These are phyloP conservation scores for Mimas tiliae DNA, from an alignment of 2,888 invertebrate genomes.

Conservation along the genomic window DNA sequence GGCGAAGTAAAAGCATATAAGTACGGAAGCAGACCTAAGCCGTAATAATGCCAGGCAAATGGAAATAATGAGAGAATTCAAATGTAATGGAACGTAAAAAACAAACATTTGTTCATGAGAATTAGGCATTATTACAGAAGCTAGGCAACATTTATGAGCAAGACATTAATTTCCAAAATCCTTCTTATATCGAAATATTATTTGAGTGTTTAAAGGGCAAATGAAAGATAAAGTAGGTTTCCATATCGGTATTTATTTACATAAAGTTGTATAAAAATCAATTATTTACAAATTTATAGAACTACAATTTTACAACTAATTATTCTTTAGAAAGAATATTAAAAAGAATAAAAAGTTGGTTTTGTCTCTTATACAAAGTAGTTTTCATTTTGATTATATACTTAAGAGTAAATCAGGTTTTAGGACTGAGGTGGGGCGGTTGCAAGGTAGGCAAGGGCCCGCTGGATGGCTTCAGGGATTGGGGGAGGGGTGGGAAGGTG, in stretches of 20 bases:
- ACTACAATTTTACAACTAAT: conserved; percentile 5
- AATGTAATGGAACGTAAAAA: no score
- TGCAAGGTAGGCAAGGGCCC: conserved; percentile 87
- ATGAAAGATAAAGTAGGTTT: background rate
- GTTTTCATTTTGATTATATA: conserved; percentile 1
- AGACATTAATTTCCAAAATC: no score
- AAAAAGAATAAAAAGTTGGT: conserved; percentile 14
- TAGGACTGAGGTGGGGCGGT: conserved; percentile 84
- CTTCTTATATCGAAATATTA: no score
- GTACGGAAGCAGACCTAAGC: no score
- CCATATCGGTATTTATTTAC: conserved; percentile 24
- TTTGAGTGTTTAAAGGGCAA: background rate
- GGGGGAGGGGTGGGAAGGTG: conserved; percentile 88
- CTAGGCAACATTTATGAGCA: no score
- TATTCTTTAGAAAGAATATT: conserved; percentile 9
- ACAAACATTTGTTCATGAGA: no score
- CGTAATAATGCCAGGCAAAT: no score
- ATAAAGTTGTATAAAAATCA: conserved; percentile 30
- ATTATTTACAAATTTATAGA: conserved; percentile 31
- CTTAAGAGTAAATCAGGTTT: conserved; percentile 43
- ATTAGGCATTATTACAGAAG: no score
- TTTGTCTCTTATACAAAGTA: background rate
- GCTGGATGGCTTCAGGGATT: conserved; percentile 88
- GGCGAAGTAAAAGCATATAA: no score
- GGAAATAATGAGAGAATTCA: no score